Base-by-base conservation (phyloP, 2,797 vertebrate species). In the Scarus forsteni region DNA sequence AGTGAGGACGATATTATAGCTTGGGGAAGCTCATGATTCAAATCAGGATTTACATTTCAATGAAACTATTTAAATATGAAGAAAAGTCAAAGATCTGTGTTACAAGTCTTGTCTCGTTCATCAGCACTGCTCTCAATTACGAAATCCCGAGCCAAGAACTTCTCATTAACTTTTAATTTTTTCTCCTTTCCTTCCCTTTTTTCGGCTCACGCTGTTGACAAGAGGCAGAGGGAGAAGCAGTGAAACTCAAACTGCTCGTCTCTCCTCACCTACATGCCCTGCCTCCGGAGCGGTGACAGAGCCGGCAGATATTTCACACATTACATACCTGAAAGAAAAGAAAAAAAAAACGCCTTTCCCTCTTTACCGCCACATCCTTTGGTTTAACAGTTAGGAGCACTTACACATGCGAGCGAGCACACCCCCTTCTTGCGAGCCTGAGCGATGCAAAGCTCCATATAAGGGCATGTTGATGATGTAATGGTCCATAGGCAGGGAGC, bases 381-480 rank as follows among this genome's bases (percentile, higher is more conserved):
- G 68, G 73, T 75, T 59, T 75, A 88, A 80, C 83, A 51, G 50
- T 34, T 51, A 51, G 6, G 49, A 51, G 49, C 49, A 7, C 48
- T 51, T 51, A 27, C 50, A 51, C 50, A 34, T 18, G 53, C 1
- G 51, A 60, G 80, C 70, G 57, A 87, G 77, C 79, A 87, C 91
- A 91, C 89, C 89, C 88, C 86, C 88, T 89, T 85, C 85, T 87
- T 87, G 91, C 70, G 85, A 93, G 93, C 42, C 89, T 82, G 91
- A 90, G 92, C 93, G 93, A 91, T 89, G 93, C 95, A 79, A 82
- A 93, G 94, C 72, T 91, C 97, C 97, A 95, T 97, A 97, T 97
- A 98, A 94, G 98, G 98, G 73, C 92, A 94, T 93, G 93, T 3
- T 94, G 88, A 93, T 98, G 98, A 99, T 97, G 98, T 98, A 95